Evolutionary conservation across 2,888 invertebrate genomes (phyloP).

Genomic region (Patella pellucida): DNA sequence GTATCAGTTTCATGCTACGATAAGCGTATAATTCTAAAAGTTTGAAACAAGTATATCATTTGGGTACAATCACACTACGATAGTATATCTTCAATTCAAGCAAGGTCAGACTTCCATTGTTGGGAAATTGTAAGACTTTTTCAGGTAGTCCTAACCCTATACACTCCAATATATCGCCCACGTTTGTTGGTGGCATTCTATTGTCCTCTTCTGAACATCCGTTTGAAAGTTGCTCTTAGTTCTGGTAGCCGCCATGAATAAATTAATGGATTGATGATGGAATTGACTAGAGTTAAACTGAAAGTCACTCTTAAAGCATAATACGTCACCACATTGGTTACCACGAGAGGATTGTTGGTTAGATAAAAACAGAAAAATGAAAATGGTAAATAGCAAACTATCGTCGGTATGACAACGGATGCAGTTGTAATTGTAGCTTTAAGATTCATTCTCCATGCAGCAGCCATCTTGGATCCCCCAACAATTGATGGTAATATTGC

Average conservation of each 20-base stretch:
- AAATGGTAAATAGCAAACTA: slow-evolving; percentile 23
- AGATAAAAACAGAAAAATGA: slow-evolving; percentile 18
- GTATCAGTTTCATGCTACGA: too few relatives aligned
- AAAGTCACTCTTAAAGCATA: slow-evolving; percentile 20
- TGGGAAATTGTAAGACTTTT: too few relatives aligned
- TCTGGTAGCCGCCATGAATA: slow-evolving; percentile 27
- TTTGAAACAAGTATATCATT: too few relatives aligned
- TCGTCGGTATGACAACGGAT: slow-evolving; percentile 21
- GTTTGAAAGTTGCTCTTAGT: slow-evolving; percentile 15
- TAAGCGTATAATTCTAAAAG: too few relatives aligned
- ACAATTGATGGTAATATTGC: slow-evolving; percentile 21
- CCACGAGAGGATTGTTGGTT: slow-evolving; percentile 14
- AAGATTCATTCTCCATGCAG: slow-evolving; percentile 21
- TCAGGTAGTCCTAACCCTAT: too few relatives aligned
- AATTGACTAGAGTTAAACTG: slow-evolving; percentile 24
- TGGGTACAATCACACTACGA: too few relatives aligned
- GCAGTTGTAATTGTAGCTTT: slow-evolving; percentile 26
- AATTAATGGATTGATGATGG: slow-evolving; percentile 27
- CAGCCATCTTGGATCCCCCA: not conserved
- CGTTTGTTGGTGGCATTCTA: too few relatives aligned
- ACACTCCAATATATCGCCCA: too few relatives aligned
- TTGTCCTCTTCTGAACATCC: not conserved
- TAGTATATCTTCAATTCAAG: too few relatives aligned
- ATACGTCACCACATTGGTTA: slow-evolving; percentile 10
- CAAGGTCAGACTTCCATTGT: too few relatives aligned